A percentile compares a stretch with the other conserved stretches of the same genome.
phyloP scores from a whole-genome alignment of 2,888 invertebrate species.

The Sinotaia quadrata region DNA sequence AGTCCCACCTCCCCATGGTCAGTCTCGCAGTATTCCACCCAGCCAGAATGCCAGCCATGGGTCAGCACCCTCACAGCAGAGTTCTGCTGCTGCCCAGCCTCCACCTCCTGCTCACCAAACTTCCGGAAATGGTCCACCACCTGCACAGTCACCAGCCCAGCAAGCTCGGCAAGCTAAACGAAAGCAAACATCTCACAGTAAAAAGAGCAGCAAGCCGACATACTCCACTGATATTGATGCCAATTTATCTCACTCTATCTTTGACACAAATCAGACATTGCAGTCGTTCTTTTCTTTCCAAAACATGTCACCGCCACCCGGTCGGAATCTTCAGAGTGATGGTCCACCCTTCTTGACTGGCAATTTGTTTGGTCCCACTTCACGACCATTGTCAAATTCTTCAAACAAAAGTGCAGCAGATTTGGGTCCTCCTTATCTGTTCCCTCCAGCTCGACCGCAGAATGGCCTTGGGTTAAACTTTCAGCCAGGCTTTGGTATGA shows the following conservation, averaged over 20 bases:
- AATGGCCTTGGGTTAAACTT: slow-evolving; percentile 68
- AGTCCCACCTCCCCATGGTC: slow-evolving; percentile 40
- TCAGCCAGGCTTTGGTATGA: slow-evolving; percentile 66
- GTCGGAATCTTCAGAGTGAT: slow-evolving; percentile 60
- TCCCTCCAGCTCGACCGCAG: slow-evolving; percentile 61
- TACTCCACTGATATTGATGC: slow-evolving; percentile 59
- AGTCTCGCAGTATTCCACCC: slow-evolving; percentile 39
- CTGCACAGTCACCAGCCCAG: slow-evolving; percentile 37
- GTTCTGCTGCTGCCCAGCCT: slow-evolving; percentile 33
- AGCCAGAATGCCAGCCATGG: slow-evolving; percentile 36
- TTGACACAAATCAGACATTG: slow-evolving; percentile 60
- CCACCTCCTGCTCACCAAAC: slow-evolving; percentile 42
- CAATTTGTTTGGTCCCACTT: slow-evolving; percentile 60
- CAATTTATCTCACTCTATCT: slow-evolving; percentile 53
- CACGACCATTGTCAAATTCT: slow-evolving; percentile 55
- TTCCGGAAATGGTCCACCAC: slow-evolving; percentile 33
- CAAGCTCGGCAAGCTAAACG: slow-evolving; percentile 33
- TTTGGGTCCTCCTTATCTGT: slow-evolving; percentile 56
- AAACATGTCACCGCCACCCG: slow-evolving; percentile 62
- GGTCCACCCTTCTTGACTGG: slow-evolving; percentile 64
- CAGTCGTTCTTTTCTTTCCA: slow-evolving; percentile 66
- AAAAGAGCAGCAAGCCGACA: slow-evolving; percentile 43
- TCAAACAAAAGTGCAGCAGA: slow-evolving; percentile 59
- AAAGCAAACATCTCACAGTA: slow-evolving; percentile 37
- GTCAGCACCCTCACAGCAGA: slow-evolving; percentile 34